Percentiles rank a stretch among this genome's conserved stretches.
Evolutionary conservation across 2,113 vertebrate species (phyloP).

Genomic region (Aix galericulata): DNA sequence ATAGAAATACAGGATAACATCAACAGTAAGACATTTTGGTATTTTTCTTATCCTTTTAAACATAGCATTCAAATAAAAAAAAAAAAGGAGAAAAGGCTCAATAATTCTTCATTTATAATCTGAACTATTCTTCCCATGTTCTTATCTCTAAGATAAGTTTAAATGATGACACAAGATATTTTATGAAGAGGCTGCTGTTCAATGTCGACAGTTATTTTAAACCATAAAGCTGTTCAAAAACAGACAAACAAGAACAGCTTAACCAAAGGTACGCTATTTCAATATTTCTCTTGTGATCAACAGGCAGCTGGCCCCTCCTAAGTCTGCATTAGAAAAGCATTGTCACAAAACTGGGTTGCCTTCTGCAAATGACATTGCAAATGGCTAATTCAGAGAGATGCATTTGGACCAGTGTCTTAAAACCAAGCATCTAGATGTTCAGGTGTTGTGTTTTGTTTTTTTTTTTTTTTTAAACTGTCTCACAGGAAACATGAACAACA

Average conservation of each 20-base stretch:
- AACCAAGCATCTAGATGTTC: not conserved
- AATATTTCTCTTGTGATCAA: not conserved
- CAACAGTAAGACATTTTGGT: not conserved
- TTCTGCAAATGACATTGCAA: not conserved
- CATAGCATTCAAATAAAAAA: not conserved
- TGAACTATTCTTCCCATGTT: not conserved
- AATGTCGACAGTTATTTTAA: not conserved
- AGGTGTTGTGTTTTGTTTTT: not conserved
- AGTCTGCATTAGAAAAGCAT: not conserved
- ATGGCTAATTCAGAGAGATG: too few species aligned
- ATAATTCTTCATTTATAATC: not conserved
- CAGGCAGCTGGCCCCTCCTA: not conserved
- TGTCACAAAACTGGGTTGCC: not conserved
- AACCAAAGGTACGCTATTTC: not conserved
- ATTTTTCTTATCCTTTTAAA: not conserved
- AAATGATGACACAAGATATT: not conserved
- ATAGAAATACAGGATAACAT: not conserved
- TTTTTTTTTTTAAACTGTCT: not conserved
- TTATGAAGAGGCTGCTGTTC: not conserved
- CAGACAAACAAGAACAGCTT: not conserved
- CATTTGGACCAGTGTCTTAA: not conserved
- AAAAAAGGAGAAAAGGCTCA: not conserved
- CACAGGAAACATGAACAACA: not conserved
- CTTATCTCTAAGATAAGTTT: not conserved
- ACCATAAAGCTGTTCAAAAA: not conserved